Conservation (phyloP, 1,140 invertebrate genomes). For the Teleopsis dalmanni region DNA sequence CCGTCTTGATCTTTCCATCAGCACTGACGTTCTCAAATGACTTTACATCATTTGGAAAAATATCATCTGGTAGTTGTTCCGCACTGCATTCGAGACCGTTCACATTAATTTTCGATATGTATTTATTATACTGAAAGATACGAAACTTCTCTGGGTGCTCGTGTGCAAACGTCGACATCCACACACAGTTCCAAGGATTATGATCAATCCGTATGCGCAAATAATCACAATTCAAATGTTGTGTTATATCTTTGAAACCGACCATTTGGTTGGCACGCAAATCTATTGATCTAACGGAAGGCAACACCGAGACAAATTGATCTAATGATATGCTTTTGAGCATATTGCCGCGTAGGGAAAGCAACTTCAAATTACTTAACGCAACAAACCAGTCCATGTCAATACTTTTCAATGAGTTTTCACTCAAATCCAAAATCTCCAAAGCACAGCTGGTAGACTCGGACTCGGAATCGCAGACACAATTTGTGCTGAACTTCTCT, state of each 20-base stretch:
- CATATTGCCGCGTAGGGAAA: conserved; percentile 21
- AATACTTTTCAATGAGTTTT: conserved; percentile 20
- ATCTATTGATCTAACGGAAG: conserved; percentile 15
- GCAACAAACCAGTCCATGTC: conserved; percentile 20
- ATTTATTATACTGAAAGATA: conserved; percentile 34
- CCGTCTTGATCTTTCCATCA: not conserved
- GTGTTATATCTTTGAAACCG: conserved; percentile 5
- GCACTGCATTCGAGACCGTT: conserved; percentile 32
- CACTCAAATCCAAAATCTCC: conserved; percentile 23
- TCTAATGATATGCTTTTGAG: conserved; percentile 16
- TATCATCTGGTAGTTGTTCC: conserved; percentile 8
- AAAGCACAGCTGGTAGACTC: conserved; percentile 5
- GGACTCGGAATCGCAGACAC: not conserved
- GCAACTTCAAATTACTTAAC: conserved; percentile 14
- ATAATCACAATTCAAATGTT: conserved; percentile 11
- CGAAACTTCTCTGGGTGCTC: conserved; percentile 30
- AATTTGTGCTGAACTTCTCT: conserved; percentile 12
- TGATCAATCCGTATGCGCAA: conserved; percentile 25
- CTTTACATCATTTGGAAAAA: too few relatives aligned
- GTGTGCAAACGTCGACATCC: conserved; percentile 33
- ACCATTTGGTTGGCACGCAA: conserved; percentile 21
- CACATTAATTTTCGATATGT: conserved; percentile 38
- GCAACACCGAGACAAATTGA: conserved; percentile 14
- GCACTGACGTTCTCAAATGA: not conserved
- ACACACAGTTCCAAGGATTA: conserved; percentile 39